A percentile compares a stretch with the other conserved stretches of the same genome.
These are phyloP conservation scores for Prunella strophiata DNA, from an alignment of 2,797 vertebrate species.

Conservation along the genomic window DNA sequence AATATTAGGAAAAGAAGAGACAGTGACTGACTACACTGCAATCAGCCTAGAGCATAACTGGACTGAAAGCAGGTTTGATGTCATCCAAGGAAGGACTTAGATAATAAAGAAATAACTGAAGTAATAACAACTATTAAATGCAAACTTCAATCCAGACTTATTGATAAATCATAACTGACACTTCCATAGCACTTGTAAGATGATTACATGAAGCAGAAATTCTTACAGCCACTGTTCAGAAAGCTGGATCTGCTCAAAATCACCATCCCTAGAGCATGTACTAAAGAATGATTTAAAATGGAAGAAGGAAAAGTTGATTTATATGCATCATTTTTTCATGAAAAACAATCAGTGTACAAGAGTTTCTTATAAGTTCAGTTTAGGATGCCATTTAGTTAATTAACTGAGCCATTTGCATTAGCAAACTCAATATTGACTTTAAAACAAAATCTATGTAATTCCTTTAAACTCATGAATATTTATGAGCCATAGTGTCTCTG, in stretches of 20 bases:
- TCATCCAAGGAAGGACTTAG: neutral
- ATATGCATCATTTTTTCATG: conserved; percentile 73
- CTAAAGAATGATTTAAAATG: neutral
- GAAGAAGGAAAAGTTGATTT: conserved; percentile 44
- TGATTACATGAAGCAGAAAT: neutral
- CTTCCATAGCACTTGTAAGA: neutral
- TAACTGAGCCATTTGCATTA: conserved; percentile 76
- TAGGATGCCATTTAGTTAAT: conserved; percentile 75
- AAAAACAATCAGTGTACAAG: conserved; percentile 67
- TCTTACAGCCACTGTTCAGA: neutral
- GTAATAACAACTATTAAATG: neutral
- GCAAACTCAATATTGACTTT: conserved; percentile 77
- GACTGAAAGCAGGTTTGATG: neutral
- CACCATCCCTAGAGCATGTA: neutral
- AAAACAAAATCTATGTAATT: conserved; percentile 68
- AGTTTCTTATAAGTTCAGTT: conserved; percentile 63
- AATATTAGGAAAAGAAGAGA: neutral
- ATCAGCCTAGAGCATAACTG: neutral
- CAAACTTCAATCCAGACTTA: neutral
- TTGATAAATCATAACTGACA: neutral
- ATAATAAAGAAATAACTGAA: neutral
- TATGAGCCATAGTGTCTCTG: conserved; percentile 32
- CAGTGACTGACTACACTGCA: neutral
- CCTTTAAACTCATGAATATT: conserved; percentile 69
- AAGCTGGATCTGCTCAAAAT: conserved; percentile 6